These are phyloP conservation scores for Hemaris fuciformis DNA, from an alignment of 2,888 invertebrate species.

Conservation along the genomic window DNA sequence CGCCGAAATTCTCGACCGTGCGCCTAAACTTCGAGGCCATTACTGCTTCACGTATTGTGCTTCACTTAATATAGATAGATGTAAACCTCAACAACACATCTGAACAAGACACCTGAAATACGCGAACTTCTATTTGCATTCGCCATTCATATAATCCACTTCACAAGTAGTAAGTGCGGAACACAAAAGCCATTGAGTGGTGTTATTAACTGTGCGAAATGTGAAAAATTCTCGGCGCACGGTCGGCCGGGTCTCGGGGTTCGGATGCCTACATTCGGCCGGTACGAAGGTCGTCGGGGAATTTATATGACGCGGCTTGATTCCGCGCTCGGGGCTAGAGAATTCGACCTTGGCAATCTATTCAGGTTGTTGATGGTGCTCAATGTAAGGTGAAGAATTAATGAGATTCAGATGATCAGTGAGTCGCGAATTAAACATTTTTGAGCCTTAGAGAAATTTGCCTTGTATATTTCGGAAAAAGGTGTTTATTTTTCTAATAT, in stretches of 20 bases:
- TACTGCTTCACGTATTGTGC: too few species aligned
- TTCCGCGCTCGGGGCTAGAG: neutral
- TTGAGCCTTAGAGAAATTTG: too few species aligned
- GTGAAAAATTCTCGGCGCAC: neutral
- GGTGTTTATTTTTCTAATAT: too few species aligned
- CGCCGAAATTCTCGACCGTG: too few species aligned
- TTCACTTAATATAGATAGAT: neutral
- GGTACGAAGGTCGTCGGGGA: neutral
- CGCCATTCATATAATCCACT: neutral
- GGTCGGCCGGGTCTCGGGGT: neutral
- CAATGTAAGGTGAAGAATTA: neutral
- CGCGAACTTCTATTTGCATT: neutral
- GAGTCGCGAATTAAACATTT: too few species aligned
- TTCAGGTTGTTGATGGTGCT: neutral
- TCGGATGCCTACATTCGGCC: neutral
- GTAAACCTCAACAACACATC: neutral
- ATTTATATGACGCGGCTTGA: conserved; percentile 5
- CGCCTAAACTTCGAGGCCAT: too few species aligned
- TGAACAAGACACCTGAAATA: neutral
- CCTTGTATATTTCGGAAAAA: too few species aligned
- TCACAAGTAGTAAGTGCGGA: neutral
- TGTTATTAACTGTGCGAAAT: conserved; percentile 7
- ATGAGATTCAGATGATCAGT: too few species aligned
- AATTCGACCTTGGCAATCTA: neutral
- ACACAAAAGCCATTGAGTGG: neutral